Base-by-base conservation (phyloP, 1,140 invertebrate genomes). In the Platyura marginata region DNA sequence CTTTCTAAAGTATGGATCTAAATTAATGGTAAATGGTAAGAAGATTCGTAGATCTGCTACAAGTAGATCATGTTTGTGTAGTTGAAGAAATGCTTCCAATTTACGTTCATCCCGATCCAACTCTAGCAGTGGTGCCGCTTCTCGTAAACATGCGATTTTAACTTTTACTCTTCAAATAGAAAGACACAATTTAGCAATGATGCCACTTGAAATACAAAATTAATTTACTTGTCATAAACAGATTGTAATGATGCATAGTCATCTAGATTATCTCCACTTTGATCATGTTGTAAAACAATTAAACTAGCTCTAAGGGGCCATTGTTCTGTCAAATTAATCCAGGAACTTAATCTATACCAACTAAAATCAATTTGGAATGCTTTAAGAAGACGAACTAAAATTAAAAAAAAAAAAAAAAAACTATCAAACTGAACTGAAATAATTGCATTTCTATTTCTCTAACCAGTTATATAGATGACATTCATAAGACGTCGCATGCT, bases 291-390 rank as follows among this genome's bases (percentile, higher is more conserved):
- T 47, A 94, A 74, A 43, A 96, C 94, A 47, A 98, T 83, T 91
- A 93, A 98, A 13, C 91, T 95, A 10, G 91, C 89, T 43, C 92
- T 70, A 61, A 93, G 91, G 1, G 94, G 93, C 94, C 94, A 98
- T 61, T 98, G 94, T 62, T 98, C 95, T 0, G 92, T 95, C 23
- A 98, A 80, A 61, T 98, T 98, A 38, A 97, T 85, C 93, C 93
- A 98, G 41, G 85, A 88, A 40, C 90, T 88, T 47, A 97, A 67
- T 49, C 92, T 82, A 63, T 95, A 91, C 94, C 94, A 98, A 63
- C 92, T 95, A 63, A 98, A 98, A 58, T 98, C 94, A 47, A 98
- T 90, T 65, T 95, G 90, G 70, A 97, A 97, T 52, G 94, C 89
- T 71, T 97, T 91, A 46, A 98, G 65, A 45, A 98, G 69, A 35